These are phyloP conservation scores for Drosophila gunungcola DNA, from an alignment of 1,140 invertebrate species.

Conservation along the genomic window DNA sequence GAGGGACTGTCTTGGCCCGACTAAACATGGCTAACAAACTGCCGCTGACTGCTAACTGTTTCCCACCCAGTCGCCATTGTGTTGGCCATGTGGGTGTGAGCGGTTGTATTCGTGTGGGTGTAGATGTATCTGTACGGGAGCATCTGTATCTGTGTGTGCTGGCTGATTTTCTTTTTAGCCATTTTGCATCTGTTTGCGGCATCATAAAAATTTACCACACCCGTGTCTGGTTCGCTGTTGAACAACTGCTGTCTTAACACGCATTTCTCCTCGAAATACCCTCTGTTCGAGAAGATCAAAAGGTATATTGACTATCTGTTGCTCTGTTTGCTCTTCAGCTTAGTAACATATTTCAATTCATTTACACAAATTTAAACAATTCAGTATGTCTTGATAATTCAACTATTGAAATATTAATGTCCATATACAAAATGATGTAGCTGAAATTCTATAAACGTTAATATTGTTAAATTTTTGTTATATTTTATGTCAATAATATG, in stretches of 20 bases:
- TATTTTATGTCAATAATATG: too few relatives aligned
- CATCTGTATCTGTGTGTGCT: slow-evolving; percentile 24
- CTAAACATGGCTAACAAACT: slow-evolving; percentile 62
- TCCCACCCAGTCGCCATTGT: slow-evolving; percentile 59
- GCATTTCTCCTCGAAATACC: slow-evolving; percentile 36
- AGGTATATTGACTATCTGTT: not conserved
- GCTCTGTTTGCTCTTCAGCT: too few relatives aligned
- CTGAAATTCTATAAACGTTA: too few relatives aligned
- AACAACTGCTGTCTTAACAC: slow-evolving; percentile 74
- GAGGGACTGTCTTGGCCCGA: slow-evolving; percentile 27
- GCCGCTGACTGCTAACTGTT: slow-evolving; percentile 61
- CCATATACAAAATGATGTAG: too few relatives aligned
- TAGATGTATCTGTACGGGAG: not conserved
- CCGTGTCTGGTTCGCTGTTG: slow-evolving; percentile 76
- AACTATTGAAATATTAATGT: too few relatives aligned
- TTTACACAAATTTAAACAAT: too few relatives aligned
- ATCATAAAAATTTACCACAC: slow-evolving; percentile 83
- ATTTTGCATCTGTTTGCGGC: slow-evolving; percentile 83
- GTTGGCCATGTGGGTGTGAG: slow-evolving; percentile 31
- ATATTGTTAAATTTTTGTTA: too few relatives aligned
- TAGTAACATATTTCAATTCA: too few relatives aligned
- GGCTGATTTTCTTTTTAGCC: slow-evolving; percentile 65
- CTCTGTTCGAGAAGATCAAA: not conserved
- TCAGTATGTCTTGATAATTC: too few relatives aligned
- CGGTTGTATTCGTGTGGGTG: too few relatives aligned